phyloP scores from a whole-genome alignment of 2,888 invertebrate species.

The Leptinotarsa rubiginosa region DNA sequence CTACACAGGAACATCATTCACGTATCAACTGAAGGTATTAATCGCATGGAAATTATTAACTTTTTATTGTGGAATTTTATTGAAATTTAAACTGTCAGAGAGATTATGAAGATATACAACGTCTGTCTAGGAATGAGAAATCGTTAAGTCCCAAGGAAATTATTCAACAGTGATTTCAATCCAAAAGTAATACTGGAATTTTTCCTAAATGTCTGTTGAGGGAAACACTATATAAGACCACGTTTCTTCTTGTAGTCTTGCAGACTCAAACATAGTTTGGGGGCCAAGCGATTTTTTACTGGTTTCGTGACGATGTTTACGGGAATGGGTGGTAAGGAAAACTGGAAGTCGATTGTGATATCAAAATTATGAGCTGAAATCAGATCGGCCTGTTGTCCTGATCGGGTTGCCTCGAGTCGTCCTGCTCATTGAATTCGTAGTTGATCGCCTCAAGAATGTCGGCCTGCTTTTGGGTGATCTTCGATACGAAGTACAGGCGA shows the following conservation, averaged over 20 bases:
- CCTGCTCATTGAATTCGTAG: slow-evolving; percentile 76
- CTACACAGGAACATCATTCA: too few species aligned
- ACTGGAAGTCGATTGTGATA: slow-evolving; percentile 91
- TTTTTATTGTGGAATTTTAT: background rate
- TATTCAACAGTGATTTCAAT: too few species aligned
- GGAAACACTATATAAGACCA: slow-evolving; percentile 80
- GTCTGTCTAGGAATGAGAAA: too few species aligned
- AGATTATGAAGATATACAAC: background rate
- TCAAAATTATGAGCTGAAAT: slow-evolving; percentile 90
- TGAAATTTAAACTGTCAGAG: background rate
- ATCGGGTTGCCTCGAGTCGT: background rate
- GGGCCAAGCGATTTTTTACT: slow-evolving; percentile 81
- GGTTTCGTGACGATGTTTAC: slow-evolving; percentile 82
- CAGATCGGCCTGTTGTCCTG: slow-evolving; percentile 66
- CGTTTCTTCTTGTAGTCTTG: slow-evolving; percentile 95
- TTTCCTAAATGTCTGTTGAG: background rate
- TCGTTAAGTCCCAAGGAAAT: too few species aligned
- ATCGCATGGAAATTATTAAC: too few species aligned
- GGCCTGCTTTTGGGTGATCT: slow-evolving; percentile 81
- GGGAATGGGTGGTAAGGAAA: slow-evolving; percentile 79
- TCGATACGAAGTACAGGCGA: slow-evolving; percentile 94
- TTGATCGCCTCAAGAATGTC: slow-evolving; percentile 92
- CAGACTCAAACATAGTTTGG: slow-evolving; percentile 86
- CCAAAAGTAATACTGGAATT: too few species aligned
- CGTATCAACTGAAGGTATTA: too few species aligned